Evolutionary conservation across 2,797 vertebrate species (phyloP), one percentile per base, ranked within the genome.

Genomic region (Steatocranus sp.): DNA sequence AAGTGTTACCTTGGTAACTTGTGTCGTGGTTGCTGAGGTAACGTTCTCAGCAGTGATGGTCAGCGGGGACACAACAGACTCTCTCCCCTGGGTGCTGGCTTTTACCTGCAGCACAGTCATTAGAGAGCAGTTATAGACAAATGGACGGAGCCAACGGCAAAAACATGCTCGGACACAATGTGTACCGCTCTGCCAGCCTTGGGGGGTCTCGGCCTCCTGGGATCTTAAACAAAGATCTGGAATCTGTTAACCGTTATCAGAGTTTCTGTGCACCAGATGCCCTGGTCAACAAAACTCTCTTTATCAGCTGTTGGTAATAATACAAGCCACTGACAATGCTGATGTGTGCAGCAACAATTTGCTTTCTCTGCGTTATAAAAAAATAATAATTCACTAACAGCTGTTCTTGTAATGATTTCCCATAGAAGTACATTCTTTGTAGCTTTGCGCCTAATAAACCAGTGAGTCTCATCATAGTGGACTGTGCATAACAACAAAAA

Each of bases 21-120:
- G 98, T 82, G 98, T 99, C 75, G 98, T 99, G 94, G 98, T 99
- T 88, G 98, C 98, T 89, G 98, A 98, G 88, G 98, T 98, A 93
- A 99, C 97, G 25, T 96, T 98, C 95, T 99, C 98, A 3, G 97
- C 95, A 1, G 97, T 96, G 89, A 96, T 92, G 85, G 91, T 95
- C 88, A 96, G 90, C 1, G 95, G 95, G 46, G 95, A 96, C 18
- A 92, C 89, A 8, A 94, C 91, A 1, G 93, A 88, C 68, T 96
- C 95, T 74, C 91, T 94, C 58, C 85, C 95, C 36, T 91, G 86
- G 58, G 80, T 20, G 63, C 76, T 81, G 58, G 88, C 90, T 90
- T 94, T 96, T 48, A 95, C 90, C 96, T 97, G 50, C 14, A 92
- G 86, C 61, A 82, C 43, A 87, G 15, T 36, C 18, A 87, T 76